Conservation (phyloP, 2,888 invertebrate genomes). For the Drosophila macrothrix region DNA sequence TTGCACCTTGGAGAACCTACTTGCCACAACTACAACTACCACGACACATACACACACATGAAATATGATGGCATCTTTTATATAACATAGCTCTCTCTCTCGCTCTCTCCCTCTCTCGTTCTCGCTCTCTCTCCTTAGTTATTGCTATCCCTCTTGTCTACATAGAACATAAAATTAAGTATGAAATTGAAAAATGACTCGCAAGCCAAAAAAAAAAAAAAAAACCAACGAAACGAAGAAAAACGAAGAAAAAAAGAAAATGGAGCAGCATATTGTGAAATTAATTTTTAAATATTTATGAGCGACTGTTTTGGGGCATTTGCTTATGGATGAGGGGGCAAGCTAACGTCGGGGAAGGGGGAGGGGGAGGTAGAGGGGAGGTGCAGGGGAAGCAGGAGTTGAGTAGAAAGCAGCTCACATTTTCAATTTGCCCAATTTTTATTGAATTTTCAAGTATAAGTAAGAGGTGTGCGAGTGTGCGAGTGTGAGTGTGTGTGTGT, state of each 20-base stretch:
- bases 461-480: slow-evolving; percentile 1
- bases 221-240: not conserved
- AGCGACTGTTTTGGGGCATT: slow-evolving; percentile 59
- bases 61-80: slow-evolving; percentile 73
- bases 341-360: not conserved
- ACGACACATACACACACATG: slow-evolving; percentile 33
- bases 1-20: slow-evolving; percentile 64
- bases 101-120: not conserved
- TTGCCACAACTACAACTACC: slow-evolving; percentile 5
- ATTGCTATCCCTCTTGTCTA: slow-evolving; percentile 9
- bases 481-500: not conserved
- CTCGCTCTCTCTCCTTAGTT: slow-evolving; percentile 6
- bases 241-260: slow-evolving; percentile 17
- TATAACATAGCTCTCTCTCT: slow-evolving; percentile 41
- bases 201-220: slow-evolving; percentile 34
- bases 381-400: no score
- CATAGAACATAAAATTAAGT: slow-evolving; percentile 77
- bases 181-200: slow-evolving; percentile 80
- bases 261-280: slow-evolving; percentile 74
- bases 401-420: slow-evolving; percentile 37
- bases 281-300: slow-evolving; percentile 84
- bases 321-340: slow-evolving; percentile 46
- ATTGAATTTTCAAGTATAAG: slow-evolving; percentile 74
- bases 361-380: not conserved
- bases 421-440: slow-evolving; percentile 75